phyloP scores from a whole-genome alignment of 1,140 invertebrate genomes.

The Drosophila willistoni region DNA sequence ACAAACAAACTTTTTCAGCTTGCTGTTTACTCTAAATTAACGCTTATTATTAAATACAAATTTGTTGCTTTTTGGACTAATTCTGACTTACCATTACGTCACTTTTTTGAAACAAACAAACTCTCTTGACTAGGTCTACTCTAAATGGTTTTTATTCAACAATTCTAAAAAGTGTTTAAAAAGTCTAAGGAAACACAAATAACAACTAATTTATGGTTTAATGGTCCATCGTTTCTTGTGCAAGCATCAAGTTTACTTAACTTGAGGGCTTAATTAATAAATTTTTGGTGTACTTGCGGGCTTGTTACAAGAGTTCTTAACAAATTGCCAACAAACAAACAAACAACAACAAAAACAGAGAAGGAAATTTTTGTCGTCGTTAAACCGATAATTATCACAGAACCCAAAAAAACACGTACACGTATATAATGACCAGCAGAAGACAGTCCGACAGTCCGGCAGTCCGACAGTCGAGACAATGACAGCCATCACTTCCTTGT shows the following conservation, averaged over 20 bases:
- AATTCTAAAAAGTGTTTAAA: conserved; percentile 9
- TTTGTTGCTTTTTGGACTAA: too few relatives aligned
- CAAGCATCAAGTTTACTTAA: conserved; percentile 30
- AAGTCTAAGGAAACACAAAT: not conserved
- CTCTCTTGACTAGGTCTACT: not conserved
- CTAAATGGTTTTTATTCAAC: conserved; percentile 13
- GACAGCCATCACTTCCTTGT: conserved; percentile 3
- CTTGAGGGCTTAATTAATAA: conserved; percentile 71
- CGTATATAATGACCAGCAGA: conserved; percentile 40
- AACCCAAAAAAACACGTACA: conserved; percentile 57
- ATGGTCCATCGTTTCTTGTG: conserved; percentile 23
- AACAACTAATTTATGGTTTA: conserved; percentile 38
- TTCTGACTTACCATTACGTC: too few relatives aligned
- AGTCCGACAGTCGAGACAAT: conserved; percentile 36
- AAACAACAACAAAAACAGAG: not conserved
- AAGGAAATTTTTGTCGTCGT: conserved; percentile 18
- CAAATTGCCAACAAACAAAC: conserved; percentile 42
- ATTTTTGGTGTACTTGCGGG: conserved; percentile 50
- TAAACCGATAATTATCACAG: conserved; percentile 69
- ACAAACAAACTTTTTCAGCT: too few relatives aligned
- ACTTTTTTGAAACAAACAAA: not conserved
- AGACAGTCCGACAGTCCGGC: too few relatives aligned
- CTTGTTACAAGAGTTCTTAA: conserved; percentile 61
- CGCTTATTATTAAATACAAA: too few relatives aligned
- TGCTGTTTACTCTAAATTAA: too few relatives aligned